Base-by-base conservation (phyloP, 2,113 vertebrate genomes). In the Gasterosteus aculeatus region DNA sequence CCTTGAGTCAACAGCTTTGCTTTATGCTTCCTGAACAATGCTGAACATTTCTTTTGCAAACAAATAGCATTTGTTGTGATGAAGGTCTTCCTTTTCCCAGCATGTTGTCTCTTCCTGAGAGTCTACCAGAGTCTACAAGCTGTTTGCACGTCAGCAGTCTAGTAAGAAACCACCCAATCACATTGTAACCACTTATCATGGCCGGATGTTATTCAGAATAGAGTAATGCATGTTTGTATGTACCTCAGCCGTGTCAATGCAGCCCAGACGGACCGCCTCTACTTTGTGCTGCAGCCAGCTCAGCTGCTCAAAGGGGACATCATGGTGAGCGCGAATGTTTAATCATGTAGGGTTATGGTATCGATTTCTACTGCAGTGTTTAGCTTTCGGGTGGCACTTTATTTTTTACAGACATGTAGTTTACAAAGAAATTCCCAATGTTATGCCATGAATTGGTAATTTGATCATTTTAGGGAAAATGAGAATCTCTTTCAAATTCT, bases 231-330 rank as follows among this genome's bases (percentile, higher is more conserved):
- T 85, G 53, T 86, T 57, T 79, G 0, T 75, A 2, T 87, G 51
- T 39, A 16, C 72, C 31, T 60, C 82, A 97, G 96, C 89, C 95
- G 94, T 0, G n/a, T 96, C 18, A 91, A 87, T 15, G 84, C 94
- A n/a, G 94, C 93, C 54, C 93, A 93, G 80, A 94, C 93, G 11
- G 93, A 93, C 86, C 93, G 86, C 67, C 89, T 97, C 74, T 95
- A 91, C 91, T 94, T 98, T 39, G 93, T 93, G 63, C 88, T 98
- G 3, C 95, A 97, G 65, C 97, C 97, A 3, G 96, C 96, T 47
- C 97, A 98, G 90, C 95, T 98, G 75, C 92, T 98, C 53, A 97
- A 96, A 72, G 97, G 96, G 2, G 97, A 99, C 87, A 89, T 98
- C 84, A 96, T 97, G 97, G 97, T 99, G 81, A 95, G 88, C 29